These are phyloP conservation scores for Brienomyrus longianalis DNA, from an alignment of 2,113 vertebrate species.

Conservation along the genomic window DNA sequence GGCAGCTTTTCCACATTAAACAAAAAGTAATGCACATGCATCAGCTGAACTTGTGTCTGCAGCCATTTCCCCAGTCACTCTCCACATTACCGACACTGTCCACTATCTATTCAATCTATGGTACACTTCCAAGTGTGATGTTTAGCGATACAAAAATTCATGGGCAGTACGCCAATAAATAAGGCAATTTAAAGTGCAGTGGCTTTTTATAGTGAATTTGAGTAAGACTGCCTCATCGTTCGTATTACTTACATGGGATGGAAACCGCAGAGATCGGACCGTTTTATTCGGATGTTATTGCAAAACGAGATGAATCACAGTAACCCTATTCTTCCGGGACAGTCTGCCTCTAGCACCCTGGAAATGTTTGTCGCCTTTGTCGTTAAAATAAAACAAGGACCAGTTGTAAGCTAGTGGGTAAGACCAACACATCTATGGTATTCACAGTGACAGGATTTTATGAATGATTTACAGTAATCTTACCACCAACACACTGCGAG, in stretches of 20 bases:
- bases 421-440: background rate
- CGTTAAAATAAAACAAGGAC: background rate
- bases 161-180: background rate
- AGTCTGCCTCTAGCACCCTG: conserved; percentile 16
- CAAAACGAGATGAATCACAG: background rate
- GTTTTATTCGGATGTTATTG: conserved; percentile 13
- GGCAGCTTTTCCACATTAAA: background rate
- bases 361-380: background rate
- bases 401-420: background rate
- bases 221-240: background rate
- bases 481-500: background rate
- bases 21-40: background rate
- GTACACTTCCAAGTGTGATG: background rate
- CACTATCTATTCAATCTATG: too few species aligned
- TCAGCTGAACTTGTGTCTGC: background rate
- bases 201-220: background rate
- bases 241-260: background rate
- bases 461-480: background rate
- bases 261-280: background rate
- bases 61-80: background rate
- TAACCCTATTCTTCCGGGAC: background rate
- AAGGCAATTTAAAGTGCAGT: conserved; percentile 11
- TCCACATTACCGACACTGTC: background rate
- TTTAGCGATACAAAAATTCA: background rate
- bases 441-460: background rate